These are phyloP conservation scores for Pseudomyrmex dendroicus DNA, from an alignment of 1,140 invertebrate species.

Conservation along the genomic window DNA sequence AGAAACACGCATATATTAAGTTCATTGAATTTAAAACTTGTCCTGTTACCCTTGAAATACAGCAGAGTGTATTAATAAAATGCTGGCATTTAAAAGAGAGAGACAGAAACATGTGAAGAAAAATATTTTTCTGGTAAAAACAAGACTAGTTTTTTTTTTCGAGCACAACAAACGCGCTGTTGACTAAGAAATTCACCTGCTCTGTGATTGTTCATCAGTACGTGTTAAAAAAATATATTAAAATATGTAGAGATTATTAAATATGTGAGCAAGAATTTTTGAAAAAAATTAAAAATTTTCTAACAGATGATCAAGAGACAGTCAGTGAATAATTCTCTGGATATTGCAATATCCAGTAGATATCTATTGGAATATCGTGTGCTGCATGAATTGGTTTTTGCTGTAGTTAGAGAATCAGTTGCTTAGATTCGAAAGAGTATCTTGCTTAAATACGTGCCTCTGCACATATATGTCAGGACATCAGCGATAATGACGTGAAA, in stretches of 20 bases:
- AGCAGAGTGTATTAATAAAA: conserved; percentile 3
- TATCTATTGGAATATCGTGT: not conserved
- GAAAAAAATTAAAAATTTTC: not conserved
- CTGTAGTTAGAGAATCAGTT: not conserved
- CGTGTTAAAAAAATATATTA: not conserved
- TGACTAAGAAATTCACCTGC: no score
- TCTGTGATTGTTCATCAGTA: not conserved
- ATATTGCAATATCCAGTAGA: not conserved
- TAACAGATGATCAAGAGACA: not conserved
- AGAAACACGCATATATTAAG: conserved; percentile 22
- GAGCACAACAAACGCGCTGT: not conserved
- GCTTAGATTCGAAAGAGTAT: conserved; percentile 14
- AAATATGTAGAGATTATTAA: not conserved
- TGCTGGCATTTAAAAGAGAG: not conserved
- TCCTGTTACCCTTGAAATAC: conserved; percentile 43
- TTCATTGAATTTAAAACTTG: conserved; percentile 33
- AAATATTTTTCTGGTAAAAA: not conserved
- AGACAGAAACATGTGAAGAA: not conserved
- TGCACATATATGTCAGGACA: not conserved
- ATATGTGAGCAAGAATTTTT: not conserved
- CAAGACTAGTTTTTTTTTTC: not conserved
- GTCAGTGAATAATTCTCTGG: no score
- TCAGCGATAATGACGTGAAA: conserved; percentile 50
- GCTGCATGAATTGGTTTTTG: not conserved
- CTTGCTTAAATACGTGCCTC: conserved; percentile 18